Conservation (phyloP, 2,797 vertebrate species). For the Pristis pectinata region DNA sequence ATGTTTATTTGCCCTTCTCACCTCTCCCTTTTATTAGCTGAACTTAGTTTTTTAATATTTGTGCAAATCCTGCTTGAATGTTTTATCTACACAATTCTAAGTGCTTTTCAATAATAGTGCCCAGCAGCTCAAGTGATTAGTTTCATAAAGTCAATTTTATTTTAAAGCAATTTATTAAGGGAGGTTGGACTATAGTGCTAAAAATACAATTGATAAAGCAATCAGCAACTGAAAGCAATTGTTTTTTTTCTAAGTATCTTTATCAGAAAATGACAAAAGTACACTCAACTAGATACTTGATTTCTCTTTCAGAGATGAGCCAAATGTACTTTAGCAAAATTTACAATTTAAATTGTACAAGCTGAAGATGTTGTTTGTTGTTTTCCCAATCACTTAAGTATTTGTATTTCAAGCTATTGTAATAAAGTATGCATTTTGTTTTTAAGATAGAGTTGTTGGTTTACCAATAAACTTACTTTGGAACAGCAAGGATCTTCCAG, state of each 20-base stretch:
- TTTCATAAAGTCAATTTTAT: neutral
- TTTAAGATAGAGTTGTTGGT: neutral
- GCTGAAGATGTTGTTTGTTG: neutral
- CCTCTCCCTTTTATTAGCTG: neutral
- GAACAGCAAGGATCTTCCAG: no score
- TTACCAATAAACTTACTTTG: neutral
- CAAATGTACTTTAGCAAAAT: neutral
- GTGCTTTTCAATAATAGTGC: neutral
- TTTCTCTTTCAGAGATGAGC: neutral
- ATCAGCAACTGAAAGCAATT: neutral
- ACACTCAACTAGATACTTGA: neutral
- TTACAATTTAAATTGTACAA: neutral
- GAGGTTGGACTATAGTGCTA: neutral
- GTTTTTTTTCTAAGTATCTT: neutral
- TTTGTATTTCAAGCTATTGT: neutral
- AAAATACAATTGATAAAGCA: neutral
- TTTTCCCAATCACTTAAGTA: no score
- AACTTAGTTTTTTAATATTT: constrained; percentile 13
- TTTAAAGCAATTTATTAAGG: neutral
- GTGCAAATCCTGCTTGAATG: neutral
- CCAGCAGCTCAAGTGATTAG: neutral
- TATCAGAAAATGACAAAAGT: constrained; percentile 8
- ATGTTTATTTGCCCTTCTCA: constrained; percentile 40
- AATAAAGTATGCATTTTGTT: neutral
- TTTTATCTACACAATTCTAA: neutral